Evolutionary conservation across 2,888 invertebrate species (phyloP), one percentile per base, ranked within the genome.

Genomic region (Poecilobothrus nobilitatus): DNA sequence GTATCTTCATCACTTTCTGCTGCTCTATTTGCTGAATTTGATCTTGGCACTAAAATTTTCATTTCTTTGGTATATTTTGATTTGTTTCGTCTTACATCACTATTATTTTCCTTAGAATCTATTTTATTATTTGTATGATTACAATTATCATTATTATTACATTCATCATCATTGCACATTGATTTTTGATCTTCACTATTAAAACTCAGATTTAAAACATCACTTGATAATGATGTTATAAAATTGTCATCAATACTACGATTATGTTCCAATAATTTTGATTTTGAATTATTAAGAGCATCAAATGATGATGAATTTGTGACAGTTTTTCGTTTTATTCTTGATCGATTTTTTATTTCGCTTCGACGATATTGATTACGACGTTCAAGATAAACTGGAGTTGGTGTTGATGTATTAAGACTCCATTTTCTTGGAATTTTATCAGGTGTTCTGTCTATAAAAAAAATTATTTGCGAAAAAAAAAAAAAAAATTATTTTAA

Each of bases 311-410:
- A 76, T 27, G 80, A 78, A 62, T 78, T 81, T 66, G 76, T 73
- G 9, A 81, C 75, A 18, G 80, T 80, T 73, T 82, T 81, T 10
- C 81, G 78, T 69, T 81, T 81, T 68, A 78, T 78, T 73, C 82
- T 82, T 12, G 81, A 79, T 1, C 81, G 78, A 71, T 78, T 80
- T 3, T 82, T 80, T 61, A 82, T 79, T 71, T 82, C 82, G 69
- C 89, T 84, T 67, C 89, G 89, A 66, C 88, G 84, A 74, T 90
- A 90, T 68, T 89, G 84, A 78, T 92, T 92, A 37, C 95, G 84
- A 73, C 91, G 89, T 78, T 96, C 95, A 70, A 95, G 84, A 80
- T 96, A 96, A 74, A 95, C 94, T 0, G 95, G 95, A 0, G 94
- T 94, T 34, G 91, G 91, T 18, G 79, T 78, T 82, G 72, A 90